These are phyloP conservation scores for Eupeodes luniger DNA, from an alignment of 2,888 invertebrate species.

Conservation along the genomic window DNA sequence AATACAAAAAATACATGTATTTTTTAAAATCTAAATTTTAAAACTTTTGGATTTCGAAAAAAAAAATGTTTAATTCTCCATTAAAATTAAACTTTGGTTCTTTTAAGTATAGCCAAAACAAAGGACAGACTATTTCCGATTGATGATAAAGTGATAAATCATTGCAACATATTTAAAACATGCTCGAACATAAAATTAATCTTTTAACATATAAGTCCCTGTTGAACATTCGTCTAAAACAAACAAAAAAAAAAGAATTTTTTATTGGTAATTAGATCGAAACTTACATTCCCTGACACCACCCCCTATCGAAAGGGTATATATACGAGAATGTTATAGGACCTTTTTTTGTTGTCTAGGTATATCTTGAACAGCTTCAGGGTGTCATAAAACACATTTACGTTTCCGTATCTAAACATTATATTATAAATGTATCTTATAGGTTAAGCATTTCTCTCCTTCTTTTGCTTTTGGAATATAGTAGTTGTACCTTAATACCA, in stretches of 20 bases:
- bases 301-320: background rate
- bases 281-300: background rate
- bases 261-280: conserved; percentile 1
- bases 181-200: background rate
- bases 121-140: no score
- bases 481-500: background rate
- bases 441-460: conserved; percentile 13
- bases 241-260: background rate
- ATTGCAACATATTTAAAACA: background rate
- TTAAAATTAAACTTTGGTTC: no score
- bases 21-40: no score
- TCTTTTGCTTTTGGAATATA: conserved; percentile 23
- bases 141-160: background rate
- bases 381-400: conserved; percentile 42
- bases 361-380: conserved; percentile 12
- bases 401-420: conserved; percentile 1
- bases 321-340: no score
- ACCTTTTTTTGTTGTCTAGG: background rate
- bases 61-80: no score
- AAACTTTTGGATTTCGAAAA: no score
- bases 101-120: no score
- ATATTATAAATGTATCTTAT: conserved; percentile 22
- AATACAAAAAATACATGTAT: no score
- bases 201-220: background rate
- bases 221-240: background rate